Evolutionary conservation across 2,888 invertebrate genomes (phyloP).

Genomic region (Lycophotia porphyrea): DNA sequence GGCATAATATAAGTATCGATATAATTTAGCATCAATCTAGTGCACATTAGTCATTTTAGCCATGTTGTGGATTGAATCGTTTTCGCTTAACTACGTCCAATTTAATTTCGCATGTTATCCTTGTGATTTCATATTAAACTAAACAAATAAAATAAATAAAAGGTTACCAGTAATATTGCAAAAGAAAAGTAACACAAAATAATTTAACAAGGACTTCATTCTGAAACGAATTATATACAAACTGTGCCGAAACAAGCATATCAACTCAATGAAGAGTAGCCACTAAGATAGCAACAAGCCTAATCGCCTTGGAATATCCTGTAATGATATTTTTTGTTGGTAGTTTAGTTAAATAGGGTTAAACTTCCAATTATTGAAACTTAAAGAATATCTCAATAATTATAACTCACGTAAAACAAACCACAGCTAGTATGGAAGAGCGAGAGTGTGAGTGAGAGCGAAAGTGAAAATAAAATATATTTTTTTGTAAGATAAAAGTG

Average conservation of each 20-base stretch:
- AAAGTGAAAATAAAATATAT: too few relatives aligned
- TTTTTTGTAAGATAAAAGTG: too few relatives aligned
- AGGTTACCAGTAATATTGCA: background rate
- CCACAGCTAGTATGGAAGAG: too few relatives aligned
- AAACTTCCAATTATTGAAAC: background rate
- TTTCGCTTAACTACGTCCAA: too few relatives aligned
- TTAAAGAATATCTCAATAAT: too few relatives aligned
- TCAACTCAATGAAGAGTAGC: background rate
- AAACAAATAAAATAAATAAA: background rate
- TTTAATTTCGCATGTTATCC: too few relatives aligned
- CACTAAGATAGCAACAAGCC: background rate
- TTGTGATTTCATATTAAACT: background rate
- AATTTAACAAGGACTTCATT: background rate
- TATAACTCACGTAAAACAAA: background rate
- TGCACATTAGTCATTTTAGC: too few relatives aligned
- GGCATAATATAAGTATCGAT: too few relatives aligned
- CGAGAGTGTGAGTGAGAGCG: too few relatives aligned
- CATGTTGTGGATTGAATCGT: too few relatives aligned
- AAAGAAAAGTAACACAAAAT: background rate
- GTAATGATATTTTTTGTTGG: background rate
- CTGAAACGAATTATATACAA: background rate
- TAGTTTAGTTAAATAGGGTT: background rate
- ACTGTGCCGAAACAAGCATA: background rate
- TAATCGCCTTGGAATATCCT: background rate
- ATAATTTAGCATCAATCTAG: too few relatives aligned